phyloP scores from a whole-genome alignment of 1,140 invertebrate species.

The Ericerus pela region DNA sequence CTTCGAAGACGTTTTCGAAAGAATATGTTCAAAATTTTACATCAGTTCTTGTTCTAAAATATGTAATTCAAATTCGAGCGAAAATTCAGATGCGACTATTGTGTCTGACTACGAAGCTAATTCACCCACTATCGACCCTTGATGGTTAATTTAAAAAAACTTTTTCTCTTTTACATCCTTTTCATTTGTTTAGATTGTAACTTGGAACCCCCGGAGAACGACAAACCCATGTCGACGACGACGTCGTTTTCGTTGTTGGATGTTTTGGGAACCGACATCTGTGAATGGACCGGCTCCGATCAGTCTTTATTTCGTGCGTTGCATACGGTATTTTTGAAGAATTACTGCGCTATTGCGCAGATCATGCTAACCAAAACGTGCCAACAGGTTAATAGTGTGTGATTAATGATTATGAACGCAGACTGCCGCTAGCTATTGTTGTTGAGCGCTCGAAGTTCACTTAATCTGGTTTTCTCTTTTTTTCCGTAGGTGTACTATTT shows the following conservation, averaged over 20 bases:
- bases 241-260: constrained; percentile 24
- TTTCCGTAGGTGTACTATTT: constrained; percentile 52
- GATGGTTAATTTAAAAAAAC: too few species aligned
- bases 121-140: too few species aligned
- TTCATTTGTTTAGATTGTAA: background rate
- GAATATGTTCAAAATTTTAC: too few species aligned
- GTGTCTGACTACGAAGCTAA: too few species aligned
- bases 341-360: constrained; percentile 87
- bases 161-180: too few species aligned
- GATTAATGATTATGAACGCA: background rate
- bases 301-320: constrained; percentile 80
- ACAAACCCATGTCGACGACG: constrained; percentile 21
- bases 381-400: constrained; percentile 49
- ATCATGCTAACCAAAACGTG: constrained; percentile 90
- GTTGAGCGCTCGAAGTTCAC: too few species aligned
- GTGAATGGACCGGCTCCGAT: constrained; percentile 82
- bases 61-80: too few species aligned
- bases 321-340: constrained; percentile 77
- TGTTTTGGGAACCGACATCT: constrained; percentile 19
- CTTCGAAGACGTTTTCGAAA: too few species aligned
- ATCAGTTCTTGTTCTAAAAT: too few species aligned
- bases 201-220: background rate
- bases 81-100: too few species aligned
- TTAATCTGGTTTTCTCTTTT: background rate
- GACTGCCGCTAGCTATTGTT: too few species aligned